Conservation (phyloP, 2,797 vertebrate genomes). For the Vireo griseus region DNA sequence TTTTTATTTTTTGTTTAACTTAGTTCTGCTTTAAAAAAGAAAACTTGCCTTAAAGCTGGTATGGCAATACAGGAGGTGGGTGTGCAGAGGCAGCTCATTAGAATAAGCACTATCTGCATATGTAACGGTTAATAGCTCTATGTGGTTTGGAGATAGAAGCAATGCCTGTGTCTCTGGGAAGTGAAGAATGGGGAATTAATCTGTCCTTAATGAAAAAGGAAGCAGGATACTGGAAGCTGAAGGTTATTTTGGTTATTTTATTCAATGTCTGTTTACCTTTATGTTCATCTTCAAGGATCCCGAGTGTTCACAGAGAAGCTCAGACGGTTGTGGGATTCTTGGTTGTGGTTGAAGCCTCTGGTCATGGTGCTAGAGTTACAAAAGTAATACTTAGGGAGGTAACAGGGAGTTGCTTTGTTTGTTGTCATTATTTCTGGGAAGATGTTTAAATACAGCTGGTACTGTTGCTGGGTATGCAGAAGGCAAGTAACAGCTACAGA, state of each 20-base stretch:
- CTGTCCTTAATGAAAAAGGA: neutral
- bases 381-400: neutral
- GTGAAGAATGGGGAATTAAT: neutral
- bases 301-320: neutral
- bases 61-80: neutral
- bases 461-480: neutral
- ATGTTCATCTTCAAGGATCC: neutral
- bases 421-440: neutral
- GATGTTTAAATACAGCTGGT: neutral
- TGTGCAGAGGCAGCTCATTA: neutral
- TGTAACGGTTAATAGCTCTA: neutral
- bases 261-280: neutral
- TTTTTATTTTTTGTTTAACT: neutral
- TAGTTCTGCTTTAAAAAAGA: neutral
- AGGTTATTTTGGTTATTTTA: neutral
- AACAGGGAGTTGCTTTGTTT: neutral
- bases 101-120: accelerated
- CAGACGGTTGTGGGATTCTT: neutral
- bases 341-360: neutral
- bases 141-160: neutral
- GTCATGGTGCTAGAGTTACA: neutral
- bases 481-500: neutral
- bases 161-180: neutral
- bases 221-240: neutral
- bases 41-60: neutral